Base-by-base conservation (phyloP, 2,113 vertebrate species). In the Forbesichthys agassizii region DNA sequence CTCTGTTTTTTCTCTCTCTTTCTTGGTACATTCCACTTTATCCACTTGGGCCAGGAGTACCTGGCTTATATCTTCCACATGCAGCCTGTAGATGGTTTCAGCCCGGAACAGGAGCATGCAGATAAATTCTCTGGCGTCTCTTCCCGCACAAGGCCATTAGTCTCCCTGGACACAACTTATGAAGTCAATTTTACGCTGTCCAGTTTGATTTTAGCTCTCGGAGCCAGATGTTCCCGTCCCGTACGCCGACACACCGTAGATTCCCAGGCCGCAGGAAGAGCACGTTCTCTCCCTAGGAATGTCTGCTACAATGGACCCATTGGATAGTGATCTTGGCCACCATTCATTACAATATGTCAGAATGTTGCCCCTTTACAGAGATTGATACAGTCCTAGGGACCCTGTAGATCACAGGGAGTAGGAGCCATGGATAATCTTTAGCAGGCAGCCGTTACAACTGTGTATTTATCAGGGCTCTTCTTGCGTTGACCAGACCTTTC, bases 21-120 rank as follows among this genome's bases (percentile, higher is more conserved):
- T 14, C 56, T 33, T 66, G 57, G 71, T 77, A 69, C 89, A 92
- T 93, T 92, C 91, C 88, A 85, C 83, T 80, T 86, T 68, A 84
- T 88, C 75, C 88, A 82, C 87, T 87, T 67, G 77, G 84, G 82
- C 78, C 75, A 0, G 51, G 85, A 88, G 88, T 91, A 92, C 91
- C 92, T 91, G 90, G 87, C 87, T 92, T 93, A 89, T 92, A 86
- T 93, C 90, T 91, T 90, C 92, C 91, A 92, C 90, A 92, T 92
- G 91, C 88, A 84, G 88, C 79, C 74, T 77, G 84, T 60, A 82
- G 87, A 90, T 73, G 85, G 86, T 88, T 85, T 79, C 73, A 74
- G 80, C 79, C 86, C 77, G 73, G 81, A 90, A 89, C 88, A 80
- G 84, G 84, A 92, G 89, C 89, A 74, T 33, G 83, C 82, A 85